Evolutionary conservation across 2,113 vertebrate genomes (phyloP).

Genomic region (Pycnonotus jocosus): DNA sequence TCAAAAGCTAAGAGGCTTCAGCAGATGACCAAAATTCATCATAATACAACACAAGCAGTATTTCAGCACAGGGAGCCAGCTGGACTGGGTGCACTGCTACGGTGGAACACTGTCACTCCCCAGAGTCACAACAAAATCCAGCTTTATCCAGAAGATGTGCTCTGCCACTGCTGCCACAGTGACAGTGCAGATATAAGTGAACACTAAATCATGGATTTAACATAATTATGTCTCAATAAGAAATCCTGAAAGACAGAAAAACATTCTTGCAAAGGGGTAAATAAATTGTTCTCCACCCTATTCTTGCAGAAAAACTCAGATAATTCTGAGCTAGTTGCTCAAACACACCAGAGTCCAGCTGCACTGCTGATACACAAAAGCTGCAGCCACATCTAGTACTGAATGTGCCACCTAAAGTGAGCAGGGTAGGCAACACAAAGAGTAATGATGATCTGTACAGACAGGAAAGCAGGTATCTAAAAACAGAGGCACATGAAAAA

Average conservation of each 20-base stretch:
- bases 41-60: not conserved
- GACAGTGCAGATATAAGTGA: not conserved
- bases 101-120: not conserved
- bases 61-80: not conserved
- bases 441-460: not conserved
- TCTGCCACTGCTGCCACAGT: not conserved
- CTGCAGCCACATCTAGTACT: not conserved
- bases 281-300: not conserved
- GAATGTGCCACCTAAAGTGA: not conserved
- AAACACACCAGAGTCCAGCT: not conserved
- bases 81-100: not conserved
- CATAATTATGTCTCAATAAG: accelerated
- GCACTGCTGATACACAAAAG: not conserved
- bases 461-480: not conserved
- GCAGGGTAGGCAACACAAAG: not conserved
- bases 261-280: not conserved
- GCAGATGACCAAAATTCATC: not conserved
- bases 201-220: not conserved
- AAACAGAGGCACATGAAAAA: not conserved
- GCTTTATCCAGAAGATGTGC: not conserved
- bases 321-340: not conserved
- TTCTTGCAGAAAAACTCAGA: not conserved
- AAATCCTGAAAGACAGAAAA: not conserved
- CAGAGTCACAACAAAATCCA: not conserved
- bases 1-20: not conserved